These are phyloP conservation scores for Poecilobothrus nobilitatus DNA, from an alignment of 2,888 invertebrate genomes.

Conservation along the genomic window DNA sequence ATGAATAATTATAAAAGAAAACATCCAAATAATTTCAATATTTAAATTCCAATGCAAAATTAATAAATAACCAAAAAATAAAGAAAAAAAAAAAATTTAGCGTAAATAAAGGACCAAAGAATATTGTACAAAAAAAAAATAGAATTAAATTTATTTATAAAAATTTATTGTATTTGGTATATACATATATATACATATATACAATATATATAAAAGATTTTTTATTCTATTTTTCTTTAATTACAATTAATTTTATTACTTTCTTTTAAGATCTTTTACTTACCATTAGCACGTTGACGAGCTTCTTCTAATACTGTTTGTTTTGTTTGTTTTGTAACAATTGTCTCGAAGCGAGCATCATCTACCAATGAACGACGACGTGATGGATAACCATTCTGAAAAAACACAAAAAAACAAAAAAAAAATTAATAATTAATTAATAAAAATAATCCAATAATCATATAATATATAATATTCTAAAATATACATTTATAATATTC, in stretches of 20 bases:
- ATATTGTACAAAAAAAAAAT: conserved; percentile 10
- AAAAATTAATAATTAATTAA: conserved; percentile 12
- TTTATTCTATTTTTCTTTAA: neutral
- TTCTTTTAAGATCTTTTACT: conserved; percentile 33
- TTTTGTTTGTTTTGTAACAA: conserved; percentile 91
- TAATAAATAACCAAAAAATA: conserved; percentile 7
- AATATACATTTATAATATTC: too few relatives aligned
- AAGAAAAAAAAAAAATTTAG: conserved; percentile 23
- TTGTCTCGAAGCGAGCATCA: conserved; percentile 93
- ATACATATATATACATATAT: neutral
- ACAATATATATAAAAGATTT: too few relatives aligned
- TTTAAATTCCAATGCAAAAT: neutral
- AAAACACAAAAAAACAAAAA: conserved; percentile 29
- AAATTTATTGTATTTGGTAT: conserved; percentile 7
- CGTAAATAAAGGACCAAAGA: conserved; percentile 25
- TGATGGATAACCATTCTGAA: conserved; percentile 93
- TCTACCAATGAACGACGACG: conserved; percentile 92
- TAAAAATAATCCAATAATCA: conserved; percentile 14
- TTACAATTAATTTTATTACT: conserved; percentile 10
- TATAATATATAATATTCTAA: too few relatives aligned
- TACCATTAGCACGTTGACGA: conserved; percentile 79
- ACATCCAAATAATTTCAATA: neutral
- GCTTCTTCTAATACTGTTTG: conserved; percentile 87
- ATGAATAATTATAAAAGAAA: neutral
- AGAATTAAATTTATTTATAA: conserved; percentile 13